Base-by-base conservation (phyloP, 2,113 vertebrate species). In the Dipodomys ordii region DNA sequence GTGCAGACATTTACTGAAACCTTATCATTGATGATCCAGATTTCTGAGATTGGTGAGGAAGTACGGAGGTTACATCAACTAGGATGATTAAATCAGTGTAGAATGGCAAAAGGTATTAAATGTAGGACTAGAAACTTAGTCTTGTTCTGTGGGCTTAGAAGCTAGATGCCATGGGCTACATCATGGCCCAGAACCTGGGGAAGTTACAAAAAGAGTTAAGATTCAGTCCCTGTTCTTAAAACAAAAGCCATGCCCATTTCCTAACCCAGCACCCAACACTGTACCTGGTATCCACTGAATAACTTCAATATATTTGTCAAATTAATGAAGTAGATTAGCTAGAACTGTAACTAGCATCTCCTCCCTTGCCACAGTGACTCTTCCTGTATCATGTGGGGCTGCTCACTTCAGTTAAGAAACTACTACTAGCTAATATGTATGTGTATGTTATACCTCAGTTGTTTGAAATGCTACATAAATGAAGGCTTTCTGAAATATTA, bases 231-330 rank as follows among this genome's bases (percentile, higher is more conserved):
- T 79, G 1, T 67, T 78, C 77, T 86, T 88, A 49, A 86, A 32
- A 22, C 27, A 32, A 65, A 10, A 30, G 35, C 25, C 4, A 85
- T 71, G 28, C 16, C 83, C 64, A 69, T 87, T 95, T 94, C 72
- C 77, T 83, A 83, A 83, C 16, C 25, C 53, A 46, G 53, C 11
- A n/a, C 80, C 18, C 44, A 82, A 53, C 44, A 15, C 20, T 32
- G 1, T 60, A 35, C 7, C 62, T 78, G 35, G 23, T 10, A 76
- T 2, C n/a, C 22, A 76, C 2, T 76, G 15, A 78, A 60, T 82
- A 73, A 27, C 69, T 65, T 94, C 67, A 39, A 84, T 68, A 82
- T 46, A 46, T 87, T 87, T 91, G 20, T 88, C 57, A 88, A 94
- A 83, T 19, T 64, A 83, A 77, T 83, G 32, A 60, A 71, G 9